Base-by-base conservation (phyloP, 2,888 invertebrate species). In the Schrankia costaestrigalis region DNA sequence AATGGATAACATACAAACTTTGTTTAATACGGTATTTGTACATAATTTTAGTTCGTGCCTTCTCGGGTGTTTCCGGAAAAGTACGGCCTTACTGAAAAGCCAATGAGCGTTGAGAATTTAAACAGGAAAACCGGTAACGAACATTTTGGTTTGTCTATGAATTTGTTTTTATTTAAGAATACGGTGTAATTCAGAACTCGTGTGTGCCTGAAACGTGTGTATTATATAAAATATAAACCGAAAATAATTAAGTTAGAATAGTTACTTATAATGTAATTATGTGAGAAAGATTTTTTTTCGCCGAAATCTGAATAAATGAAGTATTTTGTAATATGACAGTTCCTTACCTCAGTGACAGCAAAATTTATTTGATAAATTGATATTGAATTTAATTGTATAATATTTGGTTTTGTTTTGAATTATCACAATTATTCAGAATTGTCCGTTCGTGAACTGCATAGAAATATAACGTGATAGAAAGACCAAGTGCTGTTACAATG, bases 171-270 rank as follows among this genome's bases (percentile, higher is more conserved):
- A 7, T 11, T 1, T 26, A 22, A 8, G 10, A 26, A 19, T n/a
- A 8, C 25, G 55, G 56, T 58, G 41, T 66, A 63, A 63, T 70
- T 69, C 70, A 66, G 65, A 70, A 61, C 58, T 41, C n/a, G 24
- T 14, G 29, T 46, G 59, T 65, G 57, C 50, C 48, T 57, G 67
- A 45, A 31, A 24, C n/a, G 53, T 45, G 46, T 66, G 67, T 64
- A 65, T 54, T 48, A 56, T 62, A 63, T 47, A 40, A 41, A 39
- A 36, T 44, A 39, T 45, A 47, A 48, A 43, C 39, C 47, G n/a
- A 38, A 45, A 26, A 40, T 50, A 51, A 36, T 14, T 51, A 61
- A 57, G 53, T 56, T 60, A 60, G 41, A 13, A 52, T 41, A 45
- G 14, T 21, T 49, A 55, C 44, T 32, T 41, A 32, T 50, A 59